Evolutionary conservation across 2,888 invertebrate genomes (phyloP), one percentile per base, ranked within the genome.

Genomic region (Pseudeuparius sepicola): DNA sequence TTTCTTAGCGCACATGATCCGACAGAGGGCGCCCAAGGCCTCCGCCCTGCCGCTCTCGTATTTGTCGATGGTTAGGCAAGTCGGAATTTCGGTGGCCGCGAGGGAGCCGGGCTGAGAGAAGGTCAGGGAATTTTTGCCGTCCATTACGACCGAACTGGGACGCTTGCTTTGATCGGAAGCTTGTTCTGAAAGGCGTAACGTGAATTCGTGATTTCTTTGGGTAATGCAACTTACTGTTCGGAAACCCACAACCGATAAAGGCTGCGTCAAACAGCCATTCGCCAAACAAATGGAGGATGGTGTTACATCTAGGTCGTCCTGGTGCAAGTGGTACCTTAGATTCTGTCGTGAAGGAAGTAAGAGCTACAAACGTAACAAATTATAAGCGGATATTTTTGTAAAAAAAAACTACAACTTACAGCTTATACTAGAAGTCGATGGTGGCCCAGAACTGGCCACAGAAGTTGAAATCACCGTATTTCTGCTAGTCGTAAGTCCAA

Each of bases 221-320:
- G n/a, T n/a, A n/a, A n/a, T n/a, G n/a, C n/a, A n/a, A n/a, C 20
- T 20, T 20, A 20, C 20, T 20, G 20, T n/a, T n/a, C 20, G 52
- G 50, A 16, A 59, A 41, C 33, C 79, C 79, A 27, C 84, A 85
- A 3, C 90, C 90, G 48, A 92, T 84, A 48, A 93, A 80, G 2
- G 93, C 86, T 4, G 93, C 93, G 61, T 96, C 94, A 59, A 94
- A 93, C 43, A 96, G 66, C 96, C 96, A 96, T 55, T 89, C 86
- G 2, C 96, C 94, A 62, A 94, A 93, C 46, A 96, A 68, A 61
- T 96, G 93, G 37, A 96, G 71, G 57, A 96, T 84, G 43, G 93
- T 93, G 64, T 96, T 94, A 52, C 92, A 92, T 56, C 87, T 87
- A 12, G 94, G 92, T 36, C 93, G 72, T 15, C 77, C 70, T 11